Conservation (phyloP, 2,888 invertebrate genomes). For the Vannuccia rotundouncinata region DNA sequence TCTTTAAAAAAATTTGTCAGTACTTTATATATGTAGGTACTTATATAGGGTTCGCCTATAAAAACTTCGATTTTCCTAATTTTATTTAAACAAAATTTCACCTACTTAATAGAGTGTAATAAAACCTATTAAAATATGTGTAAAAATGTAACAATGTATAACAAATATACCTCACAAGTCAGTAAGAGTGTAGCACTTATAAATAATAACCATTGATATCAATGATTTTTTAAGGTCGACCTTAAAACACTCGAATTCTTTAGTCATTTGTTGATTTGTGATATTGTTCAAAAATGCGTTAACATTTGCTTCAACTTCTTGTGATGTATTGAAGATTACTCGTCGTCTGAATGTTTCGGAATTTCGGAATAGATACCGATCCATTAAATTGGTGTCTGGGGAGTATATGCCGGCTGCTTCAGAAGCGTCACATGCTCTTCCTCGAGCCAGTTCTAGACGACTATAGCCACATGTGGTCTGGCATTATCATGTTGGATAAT, state of each 20-base stretch:
- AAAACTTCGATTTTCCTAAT: background rate
- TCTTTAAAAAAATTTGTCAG: too few relatives aligned
- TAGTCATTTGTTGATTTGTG: slow-evolving; percentile 23
- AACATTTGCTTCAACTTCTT: slow-evolving; percentile 16
- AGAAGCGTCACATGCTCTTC: background rate
- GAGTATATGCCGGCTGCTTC: background rate
- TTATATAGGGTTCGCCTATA: slow-evolving; percentile 5
- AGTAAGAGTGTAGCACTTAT: background rate
- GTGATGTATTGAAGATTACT: slow-evolving; percentile 15
- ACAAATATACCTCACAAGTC: slow-evolving; percentile 19
- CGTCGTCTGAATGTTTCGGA: background rate
- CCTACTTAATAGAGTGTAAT: too few relatives aligned
- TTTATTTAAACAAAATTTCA: background rate
- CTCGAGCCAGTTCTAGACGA: background rate
- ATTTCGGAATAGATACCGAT: background rate
- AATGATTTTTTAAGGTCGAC: background rate
- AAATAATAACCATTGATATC: background rate
- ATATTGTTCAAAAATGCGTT: slow-evolving; percentile 16
- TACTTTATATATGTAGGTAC: too few relatives aligned
- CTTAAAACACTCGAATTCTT: slow-evolving; percentile 16
- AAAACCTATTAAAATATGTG: slow-evolving; percentile 19
- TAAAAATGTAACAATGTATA: background rate
- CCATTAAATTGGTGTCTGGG: background rate
- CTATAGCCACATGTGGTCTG: background rate
- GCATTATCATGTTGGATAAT: background rate